Conservation (phyloP, 2,888 invertebrate species). For the Pheosia gnoma region DNA sequence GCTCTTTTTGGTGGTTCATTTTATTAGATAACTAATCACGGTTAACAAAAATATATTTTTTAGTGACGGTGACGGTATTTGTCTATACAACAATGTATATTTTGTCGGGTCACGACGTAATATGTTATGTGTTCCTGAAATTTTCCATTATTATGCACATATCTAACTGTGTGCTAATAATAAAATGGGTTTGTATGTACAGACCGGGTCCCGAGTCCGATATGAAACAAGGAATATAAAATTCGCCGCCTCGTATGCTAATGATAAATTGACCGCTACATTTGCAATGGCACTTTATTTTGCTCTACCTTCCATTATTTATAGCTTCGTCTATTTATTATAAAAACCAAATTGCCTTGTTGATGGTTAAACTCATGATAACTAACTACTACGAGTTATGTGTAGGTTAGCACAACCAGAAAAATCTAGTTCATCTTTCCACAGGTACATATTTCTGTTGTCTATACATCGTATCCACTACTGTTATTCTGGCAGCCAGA, state of each 20-base stretch:
- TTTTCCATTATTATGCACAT: not conserved
- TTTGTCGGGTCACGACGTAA: not conserved
- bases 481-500: too few species aligned
- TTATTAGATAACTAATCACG: too few species aligned
- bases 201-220: not conserved
- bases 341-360: not conserved
- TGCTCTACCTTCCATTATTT: not conserved
- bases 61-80: too few species aligned
- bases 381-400: too few species aligned
- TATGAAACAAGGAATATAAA: constrained; percentile 12
- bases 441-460: too few species aligned
- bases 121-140: not conserved
- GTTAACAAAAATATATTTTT: too few species aligned
- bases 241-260: constrained; percentile 10
- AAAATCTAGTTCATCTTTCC: too few species aligned
- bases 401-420: too few species aligned
- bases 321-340: not conserved
- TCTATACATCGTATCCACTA: too few species aligned
- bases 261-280: constrained; percentile 12
- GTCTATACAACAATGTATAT: too few species aligned
- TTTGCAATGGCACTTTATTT: constrained; percentile 3
- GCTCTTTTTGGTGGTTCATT: too few species aligned
- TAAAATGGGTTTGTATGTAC: not conserved
- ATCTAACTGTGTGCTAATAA: not conserved
- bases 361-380: not conserved